A percentile compares a stretch with the other conserved stretches of the same genome.
These are phyloP conservation scores for Pterostichus madidus DNA, from an alignment of 2,888 invertebrate species.

Conservation along the genomic window DNA sequence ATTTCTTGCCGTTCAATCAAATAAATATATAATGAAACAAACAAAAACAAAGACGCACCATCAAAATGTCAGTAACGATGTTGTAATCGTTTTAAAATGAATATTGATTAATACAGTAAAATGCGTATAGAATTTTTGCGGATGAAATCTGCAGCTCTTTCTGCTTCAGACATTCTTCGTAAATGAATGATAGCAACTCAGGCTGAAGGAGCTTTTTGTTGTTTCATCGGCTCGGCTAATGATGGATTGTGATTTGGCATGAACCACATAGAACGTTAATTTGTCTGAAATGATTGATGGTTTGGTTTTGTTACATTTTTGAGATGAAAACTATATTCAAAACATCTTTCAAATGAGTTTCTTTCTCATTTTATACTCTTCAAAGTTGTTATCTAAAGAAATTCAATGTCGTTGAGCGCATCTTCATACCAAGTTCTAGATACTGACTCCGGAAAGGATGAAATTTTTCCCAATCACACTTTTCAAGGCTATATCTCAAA, in stretches of 20 bases:
- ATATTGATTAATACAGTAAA: background rate
- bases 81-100: conserved; percentile 15
- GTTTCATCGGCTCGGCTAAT: conserved; percentile 39
- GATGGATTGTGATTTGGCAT: conserved; percentile 60
- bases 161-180: background rate
- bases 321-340: conserved; percentile 1
- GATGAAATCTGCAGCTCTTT: background rate
- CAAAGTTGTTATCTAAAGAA: too few species aligned
- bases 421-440: too few species aligned
- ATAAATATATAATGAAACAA: background rate
- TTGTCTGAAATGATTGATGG: conserved; percentile 57
- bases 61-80: background rate
- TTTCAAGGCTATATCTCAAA: too few species aligned
- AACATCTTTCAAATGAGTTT: background rate
- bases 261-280: conserved; percentile 41
- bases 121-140: background rate
- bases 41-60: background rate
- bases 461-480: too few species aligned
- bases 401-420: too few species aligned
- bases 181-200: conserved; percentile 29
- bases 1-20: too few species aligned
- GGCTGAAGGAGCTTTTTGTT: conserved; percentile 17
- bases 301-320: conserved; percentile 21
- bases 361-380: background rate
- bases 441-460: too few species aligned